These are phyloP conservation scores for Syngnathus typhle DNA, from an alignment of 2,113 vertebrate species.

Conservation along the genomic window DNA sequence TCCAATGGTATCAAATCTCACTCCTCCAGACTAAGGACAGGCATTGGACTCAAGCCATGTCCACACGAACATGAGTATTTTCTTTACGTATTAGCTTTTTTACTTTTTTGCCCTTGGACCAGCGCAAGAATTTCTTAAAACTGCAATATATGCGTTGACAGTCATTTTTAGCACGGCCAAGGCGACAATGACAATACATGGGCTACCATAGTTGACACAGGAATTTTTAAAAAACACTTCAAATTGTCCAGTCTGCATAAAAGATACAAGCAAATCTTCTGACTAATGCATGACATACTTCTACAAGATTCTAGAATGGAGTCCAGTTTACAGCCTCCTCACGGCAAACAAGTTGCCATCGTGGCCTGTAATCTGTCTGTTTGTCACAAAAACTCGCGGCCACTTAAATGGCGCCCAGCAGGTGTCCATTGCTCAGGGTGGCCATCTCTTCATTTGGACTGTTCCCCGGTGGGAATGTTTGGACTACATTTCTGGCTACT, in stretches of 20 bases:
- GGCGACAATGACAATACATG: too few species aligned
- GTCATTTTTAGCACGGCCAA: too few species aligned
- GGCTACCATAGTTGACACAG: not conserved
- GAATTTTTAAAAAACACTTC: too few species aligned
- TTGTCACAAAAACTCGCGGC: slow-evolving; percentile 62
- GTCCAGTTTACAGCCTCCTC: slow-evolving; percentile 54
- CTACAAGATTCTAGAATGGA: not conserved
- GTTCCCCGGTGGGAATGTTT: slow-evolving; percentile 17
- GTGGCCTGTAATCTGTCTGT: slow-evolving; percentile 68
- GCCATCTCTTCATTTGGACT: slow-evolving; percentile 50
- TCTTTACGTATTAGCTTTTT: not conserved
- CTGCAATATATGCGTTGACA: not conserved
- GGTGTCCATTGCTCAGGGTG: slow-evolving; percentile 63
- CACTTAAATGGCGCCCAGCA: slow-evolving; percentile 62
- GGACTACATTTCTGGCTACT: slow-evolving; percentile 16
- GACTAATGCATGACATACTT: not conserved
- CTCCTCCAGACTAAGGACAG: not conserved
- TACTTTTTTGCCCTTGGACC: not conserved
- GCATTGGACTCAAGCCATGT: not conserved
- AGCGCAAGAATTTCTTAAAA: not conserved
- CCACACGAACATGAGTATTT: not conserved
- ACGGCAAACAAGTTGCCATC: slow-evolving; percentile 57
- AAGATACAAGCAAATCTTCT: not conserved
- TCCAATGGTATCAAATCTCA: not conserved
- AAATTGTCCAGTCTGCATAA: not conserved